Conservation (phyloP, 1,140 invertebrate species). For the Lepidurus couesii region DNA sequence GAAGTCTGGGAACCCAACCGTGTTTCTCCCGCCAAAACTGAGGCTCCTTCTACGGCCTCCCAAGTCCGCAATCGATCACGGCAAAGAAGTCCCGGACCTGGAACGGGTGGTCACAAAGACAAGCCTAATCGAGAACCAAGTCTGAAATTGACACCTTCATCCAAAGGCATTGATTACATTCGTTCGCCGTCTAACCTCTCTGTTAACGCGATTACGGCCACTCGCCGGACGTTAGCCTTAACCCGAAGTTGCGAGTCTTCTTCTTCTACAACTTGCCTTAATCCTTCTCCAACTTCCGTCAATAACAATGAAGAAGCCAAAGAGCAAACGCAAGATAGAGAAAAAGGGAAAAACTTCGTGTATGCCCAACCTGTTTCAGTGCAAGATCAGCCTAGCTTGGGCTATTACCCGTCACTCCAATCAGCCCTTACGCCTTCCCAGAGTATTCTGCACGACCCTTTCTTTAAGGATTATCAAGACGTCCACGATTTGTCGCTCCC, state of each 20-base stretch:
- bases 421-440: not conserved
- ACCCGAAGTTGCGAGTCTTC: not conserved
- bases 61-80: slow-evolving; percentile 6
- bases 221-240: not conserved
- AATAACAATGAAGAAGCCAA: too few species aligned
- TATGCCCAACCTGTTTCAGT: not conserved
- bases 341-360: too few species aligned
- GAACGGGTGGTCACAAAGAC: not conserved
- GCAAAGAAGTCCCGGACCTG: not conserved
- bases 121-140: not conserved
- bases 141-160: not conserved
- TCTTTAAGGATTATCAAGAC: not conserved
- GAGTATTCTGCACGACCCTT: not conserved
- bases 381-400: not conserved
- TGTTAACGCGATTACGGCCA: slow-evolving; percentile 8
- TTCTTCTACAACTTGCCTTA: not conserved
- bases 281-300: too few species aligned
- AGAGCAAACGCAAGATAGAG: too few species aligned
- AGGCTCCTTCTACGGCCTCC: too few species aligned
- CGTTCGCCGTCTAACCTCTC: slow-evolving; percentile 1
- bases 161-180: slow-evolving; percentile 15
- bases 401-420: not conserved
- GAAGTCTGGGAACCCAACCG: not conserved
- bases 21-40: not conserved
- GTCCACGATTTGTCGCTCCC: not conserved